Evolutionary conservation across 2,113 vertebrate species (phyloP).

Genomic region (Syrrhaptes paradoxus): DNA sequence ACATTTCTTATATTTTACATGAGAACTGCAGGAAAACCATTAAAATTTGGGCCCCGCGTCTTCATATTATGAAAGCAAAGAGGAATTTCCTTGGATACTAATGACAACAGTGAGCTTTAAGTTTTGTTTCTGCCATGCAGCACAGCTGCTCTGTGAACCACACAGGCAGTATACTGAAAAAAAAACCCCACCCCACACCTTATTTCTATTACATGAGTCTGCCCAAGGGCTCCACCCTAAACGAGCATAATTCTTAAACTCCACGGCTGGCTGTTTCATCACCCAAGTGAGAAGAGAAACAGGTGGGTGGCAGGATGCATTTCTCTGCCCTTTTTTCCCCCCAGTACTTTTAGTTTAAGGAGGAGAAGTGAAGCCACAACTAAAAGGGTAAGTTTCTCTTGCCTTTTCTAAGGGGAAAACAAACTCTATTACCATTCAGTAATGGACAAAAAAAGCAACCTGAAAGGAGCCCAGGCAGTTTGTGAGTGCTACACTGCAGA

Average conservation of each 20-base stretch:
- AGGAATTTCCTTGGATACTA: not conserved
- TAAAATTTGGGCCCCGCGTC: not conserved
- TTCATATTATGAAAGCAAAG: not conserved
- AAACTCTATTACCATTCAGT: not conserved
- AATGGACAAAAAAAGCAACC: not conserved
- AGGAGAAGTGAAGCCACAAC: constrained; percentile 1
- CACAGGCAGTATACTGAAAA: not conserved
- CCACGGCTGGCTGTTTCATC: not conserved
- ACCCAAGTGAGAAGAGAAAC: not conserved
- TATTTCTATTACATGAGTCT: not conserved
- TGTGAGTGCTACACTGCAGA: not conserved
- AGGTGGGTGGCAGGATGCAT: not conserved
- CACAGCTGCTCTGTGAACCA: not conserved
- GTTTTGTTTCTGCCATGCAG: not conserved
- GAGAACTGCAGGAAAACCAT: not conserved
- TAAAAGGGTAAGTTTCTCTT: not conserved
- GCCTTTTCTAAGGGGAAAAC: not conserved
- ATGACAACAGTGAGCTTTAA: not conserved
- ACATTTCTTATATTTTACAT: not conserved
- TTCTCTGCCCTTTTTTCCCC: not conserved
- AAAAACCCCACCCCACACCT: not conserved
- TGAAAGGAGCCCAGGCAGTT: not conserved
- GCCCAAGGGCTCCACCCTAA: constrained; percentile 11
- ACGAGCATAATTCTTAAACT: not conserved
- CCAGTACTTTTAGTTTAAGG: not conserved